Conservation (phyloP, 30 jellyfish, hydroid and myxozoan genomes). For the Hydra vulgaris region DNA sequence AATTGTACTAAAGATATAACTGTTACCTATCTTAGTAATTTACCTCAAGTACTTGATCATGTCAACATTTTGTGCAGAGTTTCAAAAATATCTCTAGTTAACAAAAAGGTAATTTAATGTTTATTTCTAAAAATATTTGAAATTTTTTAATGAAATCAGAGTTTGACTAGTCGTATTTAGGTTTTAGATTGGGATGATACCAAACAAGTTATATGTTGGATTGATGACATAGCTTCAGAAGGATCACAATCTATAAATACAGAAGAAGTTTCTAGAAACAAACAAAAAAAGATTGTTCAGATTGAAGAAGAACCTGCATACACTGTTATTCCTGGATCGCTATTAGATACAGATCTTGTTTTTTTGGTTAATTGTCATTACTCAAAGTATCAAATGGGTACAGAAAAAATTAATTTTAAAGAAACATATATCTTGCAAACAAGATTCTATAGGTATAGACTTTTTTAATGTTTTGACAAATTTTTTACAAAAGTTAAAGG, state of each 20-base stretch:
- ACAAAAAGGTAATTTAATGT: constrained; percentile 8
- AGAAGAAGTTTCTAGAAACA: constrained; percentile 4
- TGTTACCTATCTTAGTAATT: constrained; percentile 41
- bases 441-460: constrained; percentile 60
- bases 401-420: constrained; percentile 42
- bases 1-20: constrained; percentile 73
- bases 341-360: constrained; percentile 37
- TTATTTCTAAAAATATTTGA: too few relatives aligned
- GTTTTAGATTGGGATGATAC: constrained; percentile 62
- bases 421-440: constrained; percentile 78
- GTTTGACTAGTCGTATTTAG: too few relatives aligned
- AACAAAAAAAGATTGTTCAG: constrained; percentile 41
- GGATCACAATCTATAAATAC: constrained; percentile 22
- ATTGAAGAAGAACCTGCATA: constrained; percentile 70
- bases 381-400: constrained; percentile 35
- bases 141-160: too few relatives aligned
- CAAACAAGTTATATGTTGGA: constrained; percentile 63
- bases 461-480: background rate
- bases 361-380: constrained; percentile 45
- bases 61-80: constrained; percentile 51
- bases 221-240: constrained; percentile 39
- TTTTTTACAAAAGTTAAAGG: background rate
- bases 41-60: constrained; percentile 40
- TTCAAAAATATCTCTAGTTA: constrained; percentile 34
- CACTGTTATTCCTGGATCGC: constrained; percentile 45